Evolutionary conservation across 2,113 vertebrate genomes (phyloP).

Genomic region (Rhombomys opimus): DNA sequence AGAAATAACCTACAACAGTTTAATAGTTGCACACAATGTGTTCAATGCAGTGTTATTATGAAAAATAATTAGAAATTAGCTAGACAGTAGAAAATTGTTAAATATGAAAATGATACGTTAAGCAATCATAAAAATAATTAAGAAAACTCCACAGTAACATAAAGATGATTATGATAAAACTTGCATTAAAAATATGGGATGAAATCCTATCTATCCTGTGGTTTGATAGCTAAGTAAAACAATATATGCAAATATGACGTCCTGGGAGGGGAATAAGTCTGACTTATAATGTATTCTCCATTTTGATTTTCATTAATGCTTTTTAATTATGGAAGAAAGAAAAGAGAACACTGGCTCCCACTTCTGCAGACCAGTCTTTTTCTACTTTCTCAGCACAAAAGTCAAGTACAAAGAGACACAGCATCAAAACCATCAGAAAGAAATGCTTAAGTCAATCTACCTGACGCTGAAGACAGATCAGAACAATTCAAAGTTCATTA

Average conservation of each 20-base stretch:
- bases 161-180: slow-evolving; percentile 53
- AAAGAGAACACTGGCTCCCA: background rate
- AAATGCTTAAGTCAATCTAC: slow-evolving; percentile 32
- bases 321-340: slow-evolving; percentile 26
- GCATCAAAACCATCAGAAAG: slow-evolving; percentile 15
- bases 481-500: slow-evolving; percentile 47
- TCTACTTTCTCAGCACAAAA: slow-evolving; percentile 25
- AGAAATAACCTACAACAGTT: slow-evolving; percentile 37
- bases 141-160: slow-evolving; percentile 13
- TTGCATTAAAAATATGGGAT: slow-evolving; percentile 20
- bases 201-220: background rate
- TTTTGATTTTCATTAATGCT: slow-evolving; percentile 30
- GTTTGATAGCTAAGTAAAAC: background rate
- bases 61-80: slow-evolving; percentile 60
- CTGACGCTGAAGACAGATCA: background rate
- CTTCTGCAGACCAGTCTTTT: slow-evolving; percentile 55
- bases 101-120: slow-evolving; percentile 39
- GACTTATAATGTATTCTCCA: slow-evolving; percentile 29
- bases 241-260: background rate
- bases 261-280: background rate
- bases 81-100: slow-evolving; percentile 38
- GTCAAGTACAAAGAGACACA: slow-evolving; percentile 7
- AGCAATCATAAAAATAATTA: slow-evolving; percentile 55
- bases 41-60: background rate
- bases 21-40: background rate